Evolutionary conservation across 2,888 invertebrate genomes (phyloP).

Genomic region (Epirrhoe tristata): DNA sequence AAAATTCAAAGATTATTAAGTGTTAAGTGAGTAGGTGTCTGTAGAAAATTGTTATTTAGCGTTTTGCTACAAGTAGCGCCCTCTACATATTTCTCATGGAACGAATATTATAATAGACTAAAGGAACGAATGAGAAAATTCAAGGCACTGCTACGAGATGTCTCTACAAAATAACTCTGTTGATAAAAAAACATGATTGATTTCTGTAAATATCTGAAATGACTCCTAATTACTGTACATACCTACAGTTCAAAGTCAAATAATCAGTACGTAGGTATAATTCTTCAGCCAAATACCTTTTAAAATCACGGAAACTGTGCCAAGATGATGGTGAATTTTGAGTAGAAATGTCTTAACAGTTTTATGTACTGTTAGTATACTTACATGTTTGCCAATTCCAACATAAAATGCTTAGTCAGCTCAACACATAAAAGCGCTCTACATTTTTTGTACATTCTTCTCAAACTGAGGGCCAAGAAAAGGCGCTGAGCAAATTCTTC

Average conservation of each 20-base stretch:
- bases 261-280: conserved; percentile 63
- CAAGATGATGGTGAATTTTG: conserved; percentile 61
- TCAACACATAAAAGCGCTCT: too few species aligned
- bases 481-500: too few species aligned
- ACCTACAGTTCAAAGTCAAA: conserved; percentile 42
- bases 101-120: conserved; percentile 1
- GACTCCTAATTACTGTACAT: not conserved
- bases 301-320: conserved; percentile 58
- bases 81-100: conserved; percentile 11
- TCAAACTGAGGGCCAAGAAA: too few species aligned
- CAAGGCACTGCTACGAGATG: conserved; percentile 17
- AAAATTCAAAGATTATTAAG: too few species aligned
- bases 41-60: too few species aligned
- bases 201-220: conserved; percentile 1
- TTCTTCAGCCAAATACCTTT: conserved; percentile 71
- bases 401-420: not conserved
- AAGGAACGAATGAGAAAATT: not conserved
- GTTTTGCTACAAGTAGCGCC: conserved; percentile 8
- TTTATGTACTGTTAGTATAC: not conserved
- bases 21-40: too few species aligned
- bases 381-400: not conserved
- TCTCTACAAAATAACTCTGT: conserved; percentile 7
- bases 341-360: conserved; percentile 50
- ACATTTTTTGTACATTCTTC: too few species aligned
- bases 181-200: not conserved